Evolutionary conservation across 2,797 vertebrate genomes (phyloP), one percentile per base, ranked within the genome.

Genomic region (Paratrypauchen microcephalus): DNA sequence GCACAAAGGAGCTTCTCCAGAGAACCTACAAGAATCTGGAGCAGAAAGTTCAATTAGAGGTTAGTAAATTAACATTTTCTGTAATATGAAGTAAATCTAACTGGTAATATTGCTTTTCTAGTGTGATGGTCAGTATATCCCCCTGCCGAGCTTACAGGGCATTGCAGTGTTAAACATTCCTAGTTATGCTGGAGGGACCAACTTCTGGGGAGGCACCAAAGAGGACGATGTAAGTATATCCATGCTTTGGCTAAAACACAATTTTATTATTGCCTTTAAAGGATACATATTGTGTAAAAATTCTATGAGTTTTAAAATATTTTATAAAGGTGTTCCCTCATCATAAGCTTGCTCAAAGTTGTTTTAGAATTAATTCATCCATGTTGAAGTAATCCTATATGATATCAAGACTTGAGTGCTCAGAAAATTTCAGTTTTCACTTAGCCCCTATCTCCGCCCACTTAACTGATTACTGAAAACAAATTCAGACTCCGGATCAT

Each of bases 191-290:
- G 97, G 97, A 60, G 97, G 97, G 73, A 99, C 97, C 75, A 99
- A 99, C 90, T 99, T 99, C 92, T 99, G 97, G 97, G 97, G 97
- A 19, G 97, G 97, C 85, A 99, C 97, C 72, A 99, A 98, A 87
- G 97, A 99, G 83, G 97, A 99, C 41, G 97, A 99, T 77, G 97
- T 98, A 92, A 97, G 97, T 96, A 59, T 19, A n/a, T 19, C 26
- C 26, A 9, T 32, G 6, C 16, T 59, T 19, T 30, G 57, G 26
- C 28, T 30, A 7, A 32, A 28, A 28, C 26, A 28, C 26, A 28
- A 30, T 18, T 58, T 32, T 59, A 19, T 59, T 32, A n/a, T 21
- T 61, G 32, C 4, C 2, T 39, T 61, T 61, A 39, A n/a, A 21
- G 32, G 32, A 36, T 8, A 36, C 7, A 9, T 36, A 36, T 36